Percentiles rank a stretch among this genome's conserved stretches.
phyloP scores from a whole-genome alignment of 2,797 vertebrate genomes.

The Meda fulgida region DNA sequence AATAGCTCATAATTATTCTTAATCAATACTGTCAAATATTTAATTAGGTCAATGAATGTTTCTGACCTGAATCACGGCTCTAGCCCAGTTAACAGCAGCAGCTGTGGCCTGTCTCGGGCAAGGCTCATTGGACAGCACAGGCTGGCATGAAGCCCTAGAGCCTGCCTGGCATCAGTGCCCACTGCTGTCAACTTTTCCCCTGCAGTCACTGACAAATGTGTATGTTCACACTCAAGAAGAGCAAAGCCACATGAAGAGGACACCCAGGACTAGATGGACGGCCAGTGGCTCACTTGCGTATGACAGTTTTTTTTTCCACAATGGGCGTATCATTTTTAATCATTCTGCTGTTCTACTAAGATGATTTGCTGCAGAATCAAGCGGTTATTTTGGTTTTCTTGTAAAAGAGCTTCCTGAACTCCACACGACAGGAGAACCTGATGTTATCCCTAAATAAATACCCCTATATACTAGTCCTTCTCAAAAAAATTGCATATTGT shows the following conservation, averaged over 20 bases:
- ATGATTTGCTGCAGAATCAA: background rate
- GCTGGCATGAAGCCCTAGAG: background rate
- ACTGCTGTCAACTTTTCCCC: background rate
- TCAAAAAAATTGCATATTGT: too few relatives aligned
- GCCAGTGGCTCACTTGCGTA: background rate
- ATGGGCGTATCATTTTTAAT: too few relatives aligned
- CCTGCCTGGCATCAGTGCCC: slow-evolving; percentile 19
- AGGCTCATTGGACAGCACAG: background rate
- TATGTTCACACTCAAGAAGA: background rate
- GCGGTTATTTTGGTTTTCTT: background rate
- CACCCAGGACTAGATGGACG: background rate
- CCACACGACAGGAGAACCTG: background rate
- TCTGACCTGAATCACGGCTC: slow-evolving; percentile 32
- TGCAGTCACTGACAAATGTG: background rate
- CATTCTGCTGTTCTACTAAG: background rate
- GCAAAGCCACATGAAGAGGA: background rate
- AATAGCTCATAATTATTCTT: background rate
- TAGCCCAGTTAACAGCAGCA: slow-evolving; percentile 13
- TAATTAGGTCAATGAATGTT: slow-evolving; percentile 36
- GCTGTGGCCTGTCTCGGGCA: slow-evolving; percentile 5
- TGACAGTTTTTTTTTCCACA: background rate
- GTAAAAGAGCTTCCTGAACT: background rate
- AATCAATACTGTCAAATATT: background rate
- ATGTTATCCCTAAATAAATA: background rate
- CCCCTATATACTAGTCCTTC: too few relatives aligned